Conservation (phyloP, 2,888 invertebrate species). For the Pachliopta kotzebuea region DNA sequence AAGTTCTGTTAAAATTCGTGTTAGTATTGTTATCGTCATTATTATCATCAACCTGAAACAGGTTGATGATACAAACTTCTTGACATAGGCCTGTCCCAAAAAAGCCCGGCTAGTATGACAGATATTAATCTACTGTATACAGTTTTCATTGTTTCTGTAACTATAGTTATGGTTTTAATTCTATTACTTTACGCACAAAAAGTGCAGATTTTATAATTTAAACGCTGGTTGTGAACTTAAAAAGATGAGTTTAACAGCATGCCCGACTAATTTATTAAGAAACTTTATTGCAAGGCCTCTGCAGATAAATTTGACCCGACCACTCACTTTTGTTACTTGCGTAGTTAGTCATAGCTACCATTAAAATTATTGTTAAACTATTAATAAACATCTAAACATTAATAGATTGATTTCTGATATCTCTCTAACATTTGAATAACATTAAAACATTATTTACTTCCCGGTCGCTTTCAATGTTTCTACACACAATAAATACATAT, state of each 20-base stretch:
- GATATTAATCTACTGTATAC: not conserved
- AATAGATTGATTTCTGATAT: not conserved
- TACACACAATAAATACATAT: too few relatives aligned
- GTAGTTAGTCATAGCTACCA: not conserved
- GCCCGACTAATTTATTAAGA: conserved; percentile 27
- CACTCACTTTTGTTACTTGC: conserved; percentile 39
- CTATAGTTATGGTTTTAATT: not conserved
- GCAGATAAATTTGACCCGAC: conserved; percentile 35
- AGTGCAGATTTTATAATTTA: not conserved
- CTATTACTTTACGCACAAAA: not conserved
- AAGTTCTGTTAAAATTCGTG: not conserved
- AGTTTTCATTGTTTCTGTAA: too few relatives aligned
- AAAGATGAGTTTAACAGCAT: not conserved
- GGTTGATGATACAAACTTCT: too few relatives aligned
- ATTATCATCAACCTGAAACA: too few relatives aligned
- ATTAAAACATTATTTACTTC: too few relatives aligned
- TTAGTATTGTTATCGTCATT: too few relatives aligned
- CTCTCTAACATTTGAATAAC: not conserved
- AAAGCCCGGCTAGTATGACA: not conserved
- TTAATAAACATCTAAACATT: not conserved
- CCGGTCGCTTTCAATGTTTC: too few relatives aligned
- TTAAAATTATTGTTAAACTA: not conserved
- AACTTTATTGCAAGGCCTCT: conserved; percentile 37
- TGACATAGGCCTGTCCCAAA: too few relatives aligned
- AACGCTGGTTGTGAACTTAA: not conserved